A percentile compares a stretch with the other conserved stretches of the same genome.
Conservation (phyloP, 2,113 vertebrate genomes). For the Gymnorhina tibicen region DNA sequence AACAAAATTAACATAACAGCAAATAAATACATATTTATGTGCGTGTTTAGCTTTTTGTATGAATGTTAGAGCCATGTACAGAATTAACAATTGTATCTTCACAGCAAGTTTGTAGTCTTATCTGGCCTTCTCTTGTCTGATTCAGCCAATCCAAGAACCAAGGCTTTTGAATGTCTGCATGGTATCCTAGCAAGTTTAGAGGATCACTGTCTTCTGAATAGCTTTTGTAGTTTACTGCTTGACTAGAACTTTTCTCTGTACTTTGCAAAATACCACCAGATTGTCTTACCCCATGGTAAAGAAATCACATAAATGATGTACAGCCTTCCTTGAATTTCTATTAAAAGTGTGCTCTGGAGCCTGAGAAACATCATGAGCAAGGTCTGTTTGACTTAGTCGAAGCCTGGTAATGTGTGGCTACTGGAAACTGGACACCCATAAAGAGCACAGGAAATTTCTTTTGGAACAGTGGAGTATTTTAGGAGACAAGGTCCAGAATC, state of each 20-base stretch:
- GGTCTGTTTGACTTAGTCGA: neutral
- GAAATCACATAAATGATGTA: neutral
- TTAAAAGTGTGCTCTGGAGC: neutral
- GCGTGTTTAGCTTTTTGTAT: neutral
- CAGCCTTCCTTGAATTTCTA: neutral
- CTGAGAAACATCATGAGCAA: fast-evolving
- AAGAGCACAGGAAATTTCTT: neutral
- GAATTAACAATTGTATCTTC: neutral
- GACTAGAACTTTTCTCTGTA: neutral
- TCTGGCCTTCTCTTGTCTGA: neutral
- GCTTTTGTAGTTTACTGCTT: neutral
- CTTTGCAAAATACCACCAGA: neutral
- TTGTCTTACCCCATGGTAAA: neutral
- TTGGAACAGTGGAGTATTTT: neutral
- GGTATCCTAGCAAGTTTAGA: neutral
- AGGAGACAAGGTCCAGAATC: neutral
- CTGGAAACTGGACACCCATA: neutral
- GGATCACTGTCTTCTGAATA: neutral
- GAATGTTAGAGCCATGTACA: neutral
- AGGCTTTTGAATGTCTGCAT: neutral
- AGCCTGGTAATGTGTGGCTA: neutral
- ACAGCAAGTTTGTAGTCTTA: neutral
- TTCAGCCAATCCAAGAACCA: neutral
- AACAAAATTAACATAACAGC: neutral
- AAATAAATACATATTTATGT: slow-evolving; percentile 18